Evolutionary conservation across 2,113 vertebrate genomes (phyloP), one percentile per base, ranked within the genome.

Genomic region (Arenaria interpres): DNA sequence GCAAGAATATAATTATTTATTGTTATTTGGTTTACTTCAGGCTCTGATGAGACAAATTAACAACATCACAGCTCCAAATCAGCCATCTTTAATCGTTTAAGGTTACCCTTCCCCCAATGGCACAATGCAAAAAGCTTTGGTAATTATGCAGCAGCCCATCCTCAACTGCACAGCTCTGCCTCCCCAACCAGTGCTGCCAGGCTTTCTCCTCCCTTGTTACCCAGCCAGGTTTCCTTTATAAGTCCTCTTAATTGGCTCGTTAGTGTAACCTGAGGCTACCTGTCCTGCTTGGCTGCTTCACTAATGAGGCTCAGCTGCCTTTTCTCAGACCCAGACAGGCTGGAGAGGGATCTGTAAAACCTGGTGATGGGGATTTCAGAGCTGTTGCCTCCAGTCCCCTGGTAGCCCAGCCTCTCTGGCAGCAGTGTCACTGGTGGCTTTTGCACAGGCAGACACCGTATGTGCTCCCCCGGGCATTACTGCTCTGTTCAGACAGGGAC

Each of bases 221-320:
- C 41, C 68, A 80, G 93, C 48, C 88, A 84, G 75, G 67, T 69
- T 97, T 76, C 93, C 66, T 84, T 73, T 75, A 28, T 39, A 94
- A 72, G 64, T 66, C 73, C 76, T 89, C 75, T 91, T 96, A 95
- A 95, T 75, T 88, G 89, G 86, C 92, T 96, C 50, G 72, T 97
- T 93, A 93, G 87, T 85, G 89, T 85, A 95, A 95, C 92, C 88
- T 95, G 76, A 93, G 62, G 60, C 93, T 96, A 90, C 96, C 95
- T 96, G 95, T 93, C 95, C 96, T 87, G 91, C 97, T 93, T 89
- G 76, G 87, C 95, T 96, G 91, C 57, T 20, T 78, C 71, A 22
- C 80, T 91, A 96, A 97, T 90, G 93, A 84, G 81, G 19, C 76
- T 93, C 94, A 81, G 68, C 63, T 95, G 97, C 95, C 69, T 89